phyloP scores from a whole-genome alignment of 2,888 invertebrate species.

The Drosophila buzzatii region DNA sequence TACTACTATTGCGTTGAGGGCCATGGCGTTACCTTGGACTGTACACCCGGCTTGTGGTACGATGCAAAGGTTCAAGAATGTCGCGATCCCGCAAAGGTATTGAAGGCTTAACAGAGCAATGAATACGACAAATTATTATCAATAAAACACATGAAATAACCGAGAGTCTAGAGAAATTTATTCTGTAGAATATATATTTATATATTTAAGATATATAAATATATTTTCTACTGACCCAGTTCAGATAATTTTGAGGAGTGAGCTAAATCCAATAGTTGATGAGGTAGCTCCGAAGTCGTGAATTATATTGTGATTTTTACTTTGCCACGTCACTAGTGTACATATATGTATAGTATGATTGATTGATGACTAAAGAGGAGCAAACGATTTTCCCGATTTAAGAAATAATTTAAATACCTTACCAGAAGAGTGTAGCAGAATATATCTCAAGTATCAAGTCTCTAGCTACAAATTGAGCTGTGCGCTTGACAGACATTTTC shows the following conservation, averaged over 20 bases:
- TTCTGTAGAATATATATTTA: too few species aligned
- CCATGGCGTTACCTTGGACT: constrained; percentile 78
- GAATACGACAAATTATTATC: background rate
- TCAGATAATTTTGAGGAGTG: too few species aligned
- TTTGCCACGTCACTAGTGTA: too few species aligned
- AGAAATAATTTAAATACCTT: background rate
- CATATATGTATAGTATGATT: too few species aligned
- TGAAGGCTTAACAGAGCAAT: background rate
- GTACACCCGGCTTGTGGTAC: constrained; percentile 80
- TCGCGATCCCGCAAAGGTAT: constrained; percentile 69
- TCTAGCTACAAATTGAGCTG: background rate
- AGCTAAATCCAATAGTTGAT: too few species aligned
- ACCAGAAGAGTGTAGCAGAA: background rate
- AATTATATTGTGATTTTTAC: too few species aligned
- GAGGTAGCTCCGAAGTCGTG: too few species aligned
- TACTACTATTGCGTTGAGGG: constrained; percentile 82
- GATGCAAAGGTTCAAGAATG: constrained; percentile 73
- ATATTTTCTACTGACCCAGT: too few species aligned
- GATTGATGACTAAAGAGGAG: background rate
- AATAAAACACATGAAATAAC: background rate
- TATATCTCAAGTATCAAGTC: background rate
- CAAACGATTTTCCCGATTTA: background rate
- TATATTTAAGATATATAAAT: too few species aligned
- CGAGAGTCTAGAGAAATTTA: too few species aligned
- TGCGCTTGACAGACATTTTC: background rate